Evolutionary conservation across 1,140 invertebrate genomes (phyloP).

Genomic region (Panagrolaimus sp.): DNA sequence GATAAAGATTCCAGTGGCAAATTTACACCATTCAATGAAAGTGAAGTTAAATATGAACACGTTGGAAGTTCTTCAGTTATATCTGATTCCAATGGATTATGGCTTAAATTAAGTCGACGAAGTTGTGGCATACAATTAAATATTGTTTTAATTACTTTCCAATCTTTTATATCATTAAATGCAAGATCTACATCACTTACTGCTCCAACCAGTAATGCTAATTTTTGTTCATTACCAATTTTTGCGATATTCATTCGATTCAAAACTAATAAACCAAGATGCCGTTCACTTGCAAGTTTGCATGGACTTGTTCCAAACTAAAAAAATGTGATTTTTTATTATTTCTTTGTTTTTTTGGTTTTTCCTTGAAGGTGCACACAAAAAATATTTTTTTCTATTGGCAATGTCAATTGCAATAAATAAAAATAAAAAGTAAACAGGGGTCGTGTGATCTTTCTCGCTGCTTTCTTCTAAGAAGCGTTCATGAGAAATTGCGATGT

Average conservation of each 20-base stretch:
- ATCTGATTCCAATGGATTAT: slow-evolving; percentile 18
- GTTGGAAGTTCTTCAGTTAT: slow-evolving; percentile 15
- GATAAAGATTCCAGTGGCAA: slow-evolving; percentile 16
- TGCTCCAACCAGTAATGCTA: slow-evolving; percentile 19
- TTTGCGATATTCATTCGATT: slow-evolving; percentile 22
- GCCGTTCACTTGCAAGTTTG: slow-evolving; percentile 24
- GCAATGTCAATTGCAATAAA: background rate
- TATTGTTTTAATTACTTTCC: slow-evolving; percentile 17
- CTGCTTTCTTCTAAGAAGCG: background rate
- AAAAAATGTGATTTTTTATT: slow-evolving; percentile 15
- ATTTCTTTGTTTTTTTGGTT: background rate
- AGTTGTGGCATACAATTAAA: slow-evolving; percentile 14
- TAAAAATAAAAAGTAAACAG: background rate
- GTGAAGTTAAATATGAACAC: slow-evolving; percentile 15
- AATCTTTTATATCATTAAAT: slow-evolving; percentile 22
- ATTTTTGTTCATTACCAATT: slow-evolving; percentile 23
- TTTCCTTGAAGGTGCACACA: background rate
- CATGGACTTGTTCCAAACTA: slow-evolving; percentile 31
- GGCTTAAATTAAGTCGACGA: slow-evolving; percentile 20
- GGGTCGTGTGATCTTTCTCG: background rate
- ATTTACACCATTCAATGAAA: slow-evolving; percentile 29
- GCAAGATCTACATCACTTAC: slow-evolving; percentile 22
- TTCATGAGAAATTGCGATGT: background rate
- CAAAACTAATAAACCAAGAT: slow-evolving; percentile 23
- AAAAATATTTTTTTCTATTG: background rate